Evolutionary conservation across 2,113 vertebrate species (phyloP), one percentile per base, ranked within the genome.

Genomic region (Porphyrio hochstetteri): DNA sequence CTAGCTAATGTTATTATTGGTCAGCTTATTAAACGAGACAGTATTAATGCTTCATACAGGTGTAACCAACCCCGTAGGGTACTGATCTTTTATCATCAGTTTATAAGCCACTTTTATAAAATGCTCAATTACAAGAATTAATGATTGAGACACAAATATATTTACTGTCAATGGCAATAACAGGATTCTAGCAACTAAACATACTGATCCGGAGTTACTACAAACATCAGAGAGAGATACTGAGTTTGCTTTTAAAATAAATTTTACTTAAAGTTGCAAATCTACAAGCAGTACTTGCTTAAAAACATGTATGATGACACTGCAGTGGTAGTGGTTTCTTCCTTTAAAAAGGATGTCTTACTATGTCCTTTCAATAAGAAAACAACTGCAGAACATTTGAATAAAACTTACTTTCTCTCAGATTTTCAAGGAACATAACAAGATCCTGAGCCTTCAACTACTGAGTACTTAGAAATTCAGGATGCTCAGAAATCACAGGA

Each of bases 1-100:
- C 95, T 97, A 93, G 89, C 86, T 96, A 95, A 97, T 93, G 93
- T 91, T 92, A 71, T 88, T 88, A 95, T 90, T 91, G 95, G 93
- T 95, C 86, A 91, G 69, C 83, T 95, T 97, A 94, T 95, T 97
- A 97, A 97, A 91, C 87, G 57, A 53, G 52, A 77, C 57, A 17
- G 16, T 94, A 81, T 80, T 95, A 95, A 95, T 84, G 48, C 72
- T 94, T 91, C 90, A 40, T 84, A 86, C 56, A 75, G 63, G 77
- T 96, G 76, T 70, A 95, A 88, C 31, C 88, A 88, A 91, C 95
- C 86, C 84, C 72, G 88, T 82, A 95, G 75, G 64, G 70, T 83
- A 61, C n/a, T 93, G 93, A 90, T 97, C 83, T 92, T 94, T 72
- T 95, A 94, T 92, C 88, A 61, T 92, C 83, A 72, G 44, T 93